A percentile compares a stretch with the other conserved stretches of the same genome.
These are phyloP conservation scores for Ianthella basta DNA, from an alignment of 37 sponge, comb jelly and placozoan species.

Conservation along the genomic window DNA sequence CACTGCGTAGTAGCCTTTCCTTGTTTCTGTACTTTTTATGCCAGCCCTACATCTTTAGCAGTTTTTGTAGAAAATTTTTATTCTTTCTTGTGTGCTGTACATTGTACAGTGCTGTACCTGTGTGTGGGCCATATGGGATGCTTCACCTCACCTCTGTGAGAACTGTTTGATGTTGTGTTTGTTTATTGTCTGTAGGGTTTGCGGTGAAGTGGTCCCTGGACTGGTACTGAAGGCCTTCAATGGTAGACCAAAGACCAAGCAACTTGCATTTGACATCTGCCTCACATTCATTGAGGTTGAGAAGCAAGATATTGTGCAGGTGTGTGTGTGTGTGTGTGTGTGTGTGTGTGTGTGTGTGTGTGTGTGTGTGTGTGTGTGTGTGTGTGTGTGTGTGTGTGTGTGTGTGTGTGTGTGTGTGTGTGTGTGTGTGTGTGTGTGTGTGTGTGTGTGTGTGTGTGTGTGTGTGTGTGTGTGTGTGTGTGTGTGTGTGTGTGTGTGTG, in stretches of 20 bases:
- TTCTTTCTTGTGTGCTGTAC: no score
- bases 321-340: constrained; percentile 17
- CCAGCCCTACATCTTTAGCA: no score
- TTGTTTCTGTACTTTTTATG: no score
- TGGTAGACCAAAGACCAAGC: constrained; percentile 89
- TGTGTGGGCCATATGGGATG: no score
- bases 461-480: no score
- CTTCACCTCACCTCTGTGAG: background rate
- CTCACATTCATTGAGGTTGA: constrained; percentile 95
- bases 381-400: background rate
- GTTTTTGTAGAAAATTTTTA: no score
- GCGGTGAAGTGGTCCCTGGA: constrained; percentile 83
- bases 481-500: no score
- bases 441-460: no score
- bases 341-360: background rate
- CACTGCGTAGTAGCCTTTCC: no score
- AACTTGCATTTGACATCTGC: constrained; percentile 61
- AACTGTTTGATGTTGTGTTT: constrained; percentile 16
- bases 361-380: background rate
- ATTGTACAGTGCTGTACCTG: no score
- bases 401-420: no score
- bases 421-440: no score
- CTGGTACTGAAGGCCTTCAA: constrained; percentile 90
- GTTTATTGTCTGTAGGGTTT: constrained; percentile 35
- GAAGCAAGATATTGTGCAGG: constrained; percentile 73